Evolutionary conservation across 2,113 vertebrate species (phyloP), one percentile per base, ranked within the genome.

Genomic region (Felis catus): DNA sequence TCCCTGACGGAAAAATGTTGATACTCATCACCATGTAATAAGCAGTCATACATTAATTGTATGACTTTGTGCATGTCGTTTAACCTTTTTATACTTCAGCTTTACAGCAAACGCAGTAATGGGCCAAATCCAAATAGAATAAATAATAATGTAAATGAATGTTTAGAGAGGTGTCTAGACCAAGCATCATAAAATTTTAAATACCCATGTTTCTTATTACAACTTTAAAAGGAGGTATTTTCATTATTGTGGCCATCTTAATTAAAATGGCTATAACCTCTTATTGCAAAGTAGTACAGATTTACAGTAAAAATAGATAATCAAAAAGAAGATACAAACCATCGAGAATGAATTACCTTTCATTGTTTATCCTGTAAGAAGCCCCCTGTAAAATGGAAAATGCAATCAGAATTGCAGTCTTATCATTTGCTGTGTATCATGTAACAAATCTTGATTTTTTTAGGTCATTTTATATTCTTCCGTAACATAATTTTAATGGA

Each of bases 301-400:
- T 71, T 71, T 96, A 10, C 93, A 88, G 10, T 51, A 25, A 63
- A 90, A 80, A 33, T 3, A 61, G 18, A 81, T 70, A 79, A 87
- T 29, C 23, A 36, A 68, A 96, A 95, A 97, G 39, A 94, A 94
- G 90, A 55, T 48, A 36, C 1, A 79, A 45, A 84, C 7, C 18
- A 63, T 55, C 70, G 71, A 89, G 33, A 95, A 95, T 84, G 7
- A 94, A 87, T 89, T 84, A 85, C 12, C 71, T 89, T 71, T 93
- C 95, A 18, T 45, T 66, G 13, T 78, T 82, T 92, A 87, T 83
- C 33, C 61, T 96, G 39, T 12, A 73, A 33, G 5, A 73, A 33
- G 5, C 92, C 53, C 87, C 53, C 78, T 89, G 92, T 78, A 73
- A 94, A 89, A 95, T 78, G 4, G 3, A 82, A 95, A 95, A 85